Evolutionary conservation across 1,140 invertebrate species (phyloP).

Genomic region (Cardiocondyla obscurior): DNA sequence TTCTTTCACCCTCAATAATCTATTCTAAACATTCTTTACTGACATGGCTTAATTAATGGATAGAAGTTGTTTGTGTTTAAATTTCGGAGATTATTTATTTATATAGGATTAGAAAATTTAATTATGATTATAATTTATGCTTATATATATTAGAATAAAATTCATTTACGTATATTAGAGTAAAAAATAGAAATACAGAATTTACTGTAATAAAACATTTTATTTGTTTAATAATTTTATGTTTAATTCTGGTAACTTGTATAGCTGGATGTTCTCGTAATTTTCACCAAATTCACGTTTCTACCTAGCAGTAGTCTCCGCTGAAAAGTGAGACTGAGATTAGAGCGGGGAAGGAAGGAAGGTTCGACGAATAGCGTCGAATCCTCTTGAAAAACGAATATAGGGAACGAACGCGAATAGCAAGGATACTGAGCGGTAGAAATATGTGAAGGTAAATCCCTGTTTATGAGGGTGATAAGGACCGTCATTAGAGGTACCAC

Average conservation of each 20-base stretch:
- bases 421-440: conserved; percentile 49
- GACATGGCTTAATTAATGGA: neutral
- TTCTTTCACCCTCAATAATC: neutral
- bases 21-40: conserved; percentile 31
- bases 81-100: neutral
- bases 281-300: conserved; percentile 18
- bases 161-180: neutral
- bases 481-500: conserved; percentile 66
- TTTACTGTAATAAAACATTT: neutral
- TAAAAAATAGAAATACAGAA: neutral
- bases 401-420: conserved; percentile 55
- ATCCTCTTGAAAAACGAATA: conserved; percentile 54
- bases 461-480: conserved; percentile 71
- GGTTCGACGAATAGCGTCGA: conserved; percentile 55
- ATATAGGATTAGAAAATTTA: neutral
- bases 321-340: neutral
- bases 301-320: neutral
- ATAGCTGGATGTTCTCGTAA: neutral
- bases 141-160: neutral
- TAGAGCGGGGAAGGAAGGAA: neutral
- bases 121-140: neutral
- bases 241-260: neutral
- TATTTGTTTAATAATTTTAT: neutral
- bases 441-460: conserved; percentile 66
- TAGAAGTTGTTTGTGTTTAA: neutral